These are phyloP conservation scores for Pachliopta kotzebuea DNA, from an alignment of 2,888 invertebrate species.

Conservation along the genomic window DNA sequence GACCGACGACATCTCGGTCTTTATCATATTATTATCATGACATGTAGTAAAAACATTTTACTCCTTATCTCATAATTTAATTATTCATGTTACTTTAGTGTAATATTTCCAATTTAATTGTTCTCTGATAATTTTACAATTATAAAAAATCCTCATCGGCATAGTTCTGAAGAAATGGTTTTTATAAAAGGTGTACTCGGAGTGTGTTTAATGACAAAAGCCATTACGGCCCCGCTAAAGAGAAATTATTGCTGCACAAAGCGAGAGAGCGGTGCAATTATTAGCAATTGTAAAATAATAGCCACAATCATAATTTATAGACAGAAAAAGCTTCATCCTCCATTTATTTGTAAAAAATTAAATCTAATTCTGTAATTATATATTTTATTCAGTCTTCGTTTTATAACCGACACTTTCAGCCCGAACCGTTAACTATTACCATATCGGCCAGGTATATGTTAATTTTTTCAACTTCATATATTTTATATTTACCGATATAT, in stretches of 20 bases:
- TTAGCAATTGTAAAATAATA: conserved; percentile 8
- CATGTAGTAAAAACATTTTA: no score
- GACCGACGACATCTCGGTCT: no score
- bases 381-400: neutral
- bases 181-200: neutral
- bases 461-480: neutral
- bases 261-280: conserved; percentile 3
- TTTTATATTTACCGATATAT: neutral
- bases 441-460: neutral
- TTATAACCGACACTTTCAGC: conserved; percentile 1
- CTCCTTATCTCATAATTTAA: no score
- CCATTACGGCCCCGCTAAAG: neutral
- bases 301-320: neutral
- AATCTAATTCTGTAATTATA: neutral
- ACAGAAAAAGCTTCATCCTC: neutral
- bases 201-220: conserved; percentile 4
- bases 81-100: no score
- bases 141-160: neutral
- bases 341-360: conserved; percentile 3
- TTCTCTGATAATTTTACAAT: neutral
- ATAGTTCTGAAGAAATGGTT: neutral
- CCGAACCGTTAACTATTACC: neutral
- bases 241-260: conserved; percentile 1
- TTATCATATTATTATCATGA: no score
- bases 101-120: no score